Evolutionary conservation across 2,888 invertebrate genomes (phyloP).

Genomic region (Polyploca ridens): DNA sequence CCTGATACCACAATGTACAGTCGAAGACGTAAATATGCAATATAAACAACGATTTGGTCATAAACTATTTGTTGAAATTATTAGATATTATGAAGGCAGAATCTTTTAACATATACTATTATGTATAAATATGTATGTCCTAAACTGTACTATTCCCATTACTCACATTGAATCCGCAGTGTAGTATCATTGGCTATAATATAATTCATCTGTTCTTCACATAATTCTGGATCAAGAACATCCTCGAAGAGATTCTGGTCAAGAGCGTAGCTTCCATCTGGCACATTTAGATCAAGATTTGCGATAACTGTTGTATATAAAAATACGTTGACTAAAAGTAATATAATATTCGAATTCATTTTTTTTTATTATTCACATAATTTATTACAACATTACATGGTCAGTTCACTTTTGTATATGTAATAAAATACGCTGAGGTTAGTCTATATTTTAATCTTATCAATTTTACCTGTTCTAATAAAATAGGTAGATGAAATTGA

Average conservation of each 20-base stretch:
- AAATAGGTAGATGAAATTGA: too few relatives aligned
- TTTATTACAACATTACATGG: background rate
- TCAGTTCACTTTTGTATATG: background rate
- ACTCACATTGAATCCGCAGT: constrained; percentile 62
- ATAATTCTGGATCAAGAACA: constrained; percentile 59
- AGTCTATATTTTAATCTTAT: background rate
- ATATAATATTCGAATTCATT: background rate
- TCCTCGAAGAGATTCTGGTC: constrained; percentile 58
- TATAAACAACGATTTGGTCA: too few relatives aligned
- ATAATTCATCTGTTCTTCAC: constrained; percentile 57
- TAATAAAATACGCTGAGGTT: background rate
- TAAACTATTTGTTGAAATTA: too few relatives aligned
- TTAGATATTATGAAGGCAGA: too few relatives aligned
- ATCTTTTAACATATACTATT: too few relatives aligned
- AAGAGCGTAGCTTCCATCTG: constrained; percentile 46
- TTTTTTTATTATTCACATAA: background rate
- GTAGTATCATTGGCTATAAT: constrained; percentile 42
- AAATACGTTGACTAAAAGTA: constrained; percentile 21
- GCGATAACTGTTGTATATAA: constrained; percentile 22
- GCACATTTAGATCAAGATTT: constrained; percentile 33
- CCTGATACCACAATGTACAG: too few relatives aligned
- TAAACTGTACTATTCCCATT: constrained; percentile 6
- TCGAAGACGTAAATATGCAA: too few relatives aligned
- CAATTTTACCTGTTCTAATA: background rate
- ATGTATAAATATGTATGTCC: too few relatives aligned